A percentile compares a stretch with the other conserved stretches of the same genome.
Evolutionary conservation across 2,113 vertebrate genomes (phyloP).

Genomic region (Tupaia tana): DNA sequence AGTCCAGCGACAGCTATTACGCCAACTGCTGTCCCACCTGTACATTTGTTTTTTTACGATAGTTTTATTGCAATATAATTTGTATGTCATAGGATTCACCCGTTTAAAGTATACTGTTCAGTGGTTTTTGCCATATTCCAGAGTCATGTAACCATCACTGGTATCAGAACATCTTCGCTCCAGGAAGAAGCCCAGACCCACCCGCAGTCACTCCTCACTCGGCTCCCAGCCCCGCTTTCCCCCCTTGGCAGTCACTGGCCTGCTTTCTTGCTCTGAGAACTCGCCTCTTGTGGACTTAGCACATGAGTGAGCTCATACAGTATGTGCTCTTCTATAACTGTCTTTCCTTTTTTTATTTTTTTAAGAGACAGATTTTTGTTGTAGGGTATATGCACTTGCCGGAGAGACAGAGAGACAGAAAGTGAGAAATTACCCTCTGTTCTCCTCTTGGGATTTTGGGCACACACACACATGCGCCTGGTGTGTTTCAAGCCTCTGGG

Average conservation of each 20-base stretch:
- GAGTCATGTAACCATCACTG: neutral
- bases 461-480: too few relatives aligned
- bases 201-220: neutral
- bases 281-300: neutral
- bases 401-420: too few relatives aligned
- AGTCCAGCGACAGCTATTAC: too few relatives aligned
- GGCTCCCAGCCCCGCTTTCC: neutral
- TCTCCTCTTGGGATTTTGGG: too few relatives aligned
- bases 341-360: neutral
- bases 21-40: too few relatives aligned
- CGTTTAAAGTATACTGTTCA: neutral
- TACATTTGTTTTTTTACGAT: neutral
- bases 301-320: neutral
- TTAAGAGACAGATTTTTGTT: too few relatives aligned
- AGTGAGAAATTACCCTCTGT: too few relatives aligned
- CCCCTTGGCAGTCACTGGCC: neutral
- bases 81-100: neutral
- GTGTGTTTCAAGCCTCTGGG: too few relatives aligned
- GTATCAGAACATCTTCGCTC: neutral
- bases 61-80: neutral
- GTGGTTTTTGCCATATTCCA: slow-evolving; percentile 17
- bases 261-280: neutral
- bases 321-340: neutral
- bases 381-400: too few relatives aligned
- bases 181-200: neutral